A percentile compares a stretch with the other conserved stretches of the same genome.
phyloP scores from a whole-genome alignment of 2,888 invertebrate genomes.

The Dilophus febrilis region DNA sequence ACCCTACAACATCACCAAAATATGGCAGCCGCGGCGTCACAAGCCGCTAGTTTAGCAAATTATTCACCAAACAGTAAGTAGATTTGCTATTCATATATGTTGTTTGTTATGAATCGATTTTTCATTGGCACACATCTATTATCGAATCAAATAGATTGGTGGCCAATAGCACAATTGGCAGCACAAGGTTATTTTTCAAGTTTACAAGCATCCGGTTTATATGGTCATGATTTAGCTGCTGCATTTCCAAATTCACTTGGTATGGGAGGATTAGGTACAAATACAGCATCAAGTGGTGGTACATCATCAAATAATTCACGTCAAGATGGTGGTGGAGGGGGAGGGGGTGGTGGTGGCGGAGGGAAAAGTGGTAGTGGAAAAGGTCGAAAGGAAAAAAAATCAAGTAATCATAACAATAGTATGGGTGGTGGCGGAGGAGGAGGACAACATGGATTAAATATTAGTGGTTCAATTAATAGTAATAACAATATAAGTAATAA shows the following conservation, averaged over 20 bases:
- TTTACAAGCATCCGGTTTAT: slow-evolving; percentile 63
- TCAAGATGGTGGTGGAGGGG: slow-evolving; percentile 12
- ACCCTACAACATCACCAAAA: slow-evolving; percentile 33
- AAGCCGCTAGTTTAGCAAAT: slow-evolving; percentile 62
- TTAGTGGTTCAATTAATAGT: background rate
- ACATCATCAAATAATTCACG: slow-evolving; percentile 21
- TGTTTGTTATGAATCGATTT: background rate
- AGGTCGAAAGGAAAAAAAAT: slow-evolving; percentile 5
- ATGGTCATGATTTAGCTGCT: slow-evolving; percentile 46
- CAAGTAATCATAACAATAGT: background rate
- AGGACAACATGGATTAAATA: too few relatives aligned
- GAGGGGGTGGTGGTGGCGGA: slow-evolving; percentile 5
- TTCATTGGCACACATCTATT: background rate
- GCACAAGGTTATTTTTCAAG: slow-evolving; percentile 77
- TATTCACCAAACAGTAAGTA: slow-evolving; percentile 50
- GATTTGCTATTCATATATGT: too few relatives aligned
- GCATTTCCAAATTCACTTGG: slow-evolving; percentile 35
- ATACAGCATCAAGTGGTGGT: slow-evolving; percentile 11
- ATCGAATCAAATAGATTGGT: too few relatives aligned
- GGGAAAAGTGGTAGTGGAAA: slow-evolving; percentile 2
- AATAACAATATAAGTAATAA: too few relatives aligned
- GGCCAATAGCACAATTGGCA: slow-evolving; percentile 80
- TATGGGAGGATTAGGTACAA: slow-evolving; percentile 18
- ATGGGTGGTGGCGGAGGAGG: background rate
- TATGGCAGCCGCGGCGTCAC: slow-evolving; percentile 69